phyloP scores from a whole-genome alignment of 2,113 vertebrate genomes.

The Himantopus leucocephalus region DNA sequence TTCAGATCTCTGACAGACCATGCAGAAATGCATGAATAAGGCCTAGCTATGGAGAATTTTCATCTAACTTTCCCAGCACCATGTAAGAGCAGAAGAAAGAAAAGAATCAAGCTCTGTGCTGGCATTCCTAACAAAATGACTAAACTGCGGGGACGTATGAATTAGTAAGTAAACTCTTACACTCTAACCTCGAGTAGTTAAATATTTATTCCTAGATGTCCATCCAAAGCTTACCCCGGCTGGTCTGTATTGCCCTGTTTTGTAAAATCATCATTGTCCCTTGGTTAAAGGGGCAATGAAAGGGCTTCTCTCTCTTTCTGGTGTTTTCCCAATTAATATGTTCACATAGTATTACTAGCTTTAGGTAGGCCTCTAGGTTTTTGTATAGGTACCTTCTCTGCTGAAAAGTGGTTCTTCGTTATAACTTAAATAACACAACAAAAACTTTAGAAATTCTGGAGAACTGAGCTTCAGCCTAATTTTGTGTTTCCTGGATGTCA shows the following conservation, averaged over 20 bases:
- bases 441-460: neutral
- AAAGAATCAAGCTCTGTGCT: neutral
- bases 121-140: neutral
- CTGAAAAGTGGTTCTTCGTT: neutral
- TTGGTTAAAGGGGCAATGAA: neutral
- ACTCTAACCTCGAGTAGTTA: neutral
- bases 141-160: neutral
- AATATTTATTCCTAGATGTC: neutral
- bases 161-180: neutral
- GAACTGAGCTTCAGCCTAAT: neutral
- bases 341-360: neutral
- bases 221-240: neutral
- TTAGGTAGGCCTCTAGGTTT: neutral
- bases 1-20: neutral
- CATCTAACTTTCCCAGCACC: neutral
- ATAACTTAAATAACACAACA: neutral
- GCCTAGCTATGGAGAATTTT: neutral
- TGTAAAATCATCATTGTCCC: neutral
- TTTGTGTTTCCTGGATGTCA: neutral
- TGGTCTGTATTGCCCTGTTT: neutral
- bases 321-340: neutral
- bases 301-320: neutral
- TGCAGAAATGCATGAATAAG: neutral
- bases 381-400: neutral
- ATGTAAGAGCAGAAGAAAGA: neutral